A percentile compares a stretch with the other conserved stretches of the same genome.
phyloP scores from a whole-genome alignment of 2,797 vertebrate species.

The Oceanodroma leucorhoa region DNA sequence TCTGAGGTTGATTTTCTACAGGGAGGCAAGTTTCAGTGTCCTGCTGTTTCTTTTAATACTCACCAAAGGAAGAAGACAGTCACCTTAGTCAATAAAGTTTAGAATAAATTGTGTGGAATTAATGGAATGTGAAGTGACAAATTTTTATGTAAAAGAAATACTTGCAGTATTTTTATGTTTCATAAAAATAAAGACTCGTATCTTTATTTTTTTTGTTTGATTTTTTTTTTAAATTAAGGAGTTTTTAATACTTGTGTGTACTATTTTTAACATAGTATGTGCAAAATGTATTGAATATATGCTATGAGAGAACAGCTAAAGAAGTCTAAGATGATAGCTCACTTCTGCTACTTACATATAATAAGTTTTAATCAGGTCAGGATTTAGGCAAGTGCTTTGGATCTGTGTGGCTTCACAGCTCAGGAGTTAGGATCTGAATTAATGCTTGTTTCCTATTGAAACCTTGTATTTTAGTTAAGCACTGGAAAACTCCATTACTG shows the following conservation, averaged over 20 bases:
- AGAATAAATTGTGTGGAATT: background rate
- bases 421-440: background rate
- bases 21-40: background rate
- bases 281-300: background rate
- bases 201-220: background rate
- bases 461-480: constrained; percentile 40
- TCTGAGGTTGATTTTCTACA: background rate
- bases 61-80: background rate
- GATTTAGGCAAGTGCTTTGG: constrained; percentile 28
- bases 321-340: background rate
- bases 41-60: background rate
- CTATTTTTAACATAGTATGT: background rate
- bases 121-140: background rate
- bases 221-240: background rate
- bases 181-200: background rate
- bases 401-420: background rate
- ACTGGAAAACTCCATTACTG: background rate
- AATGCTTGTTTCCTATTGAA: background rate
- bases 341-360: background rate
- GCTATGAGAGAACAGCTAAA: background rate
- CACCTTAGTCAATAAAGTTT: background rate
- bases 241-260: background rate
- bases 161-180: background rate
- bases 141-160: background rate
- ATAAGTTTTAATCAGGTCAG: constrained; percentile 31